These are phyloP conservation scores for Geotrypetes seraphini DNA, from an alignment of 2,797 vertebrate species.

Conservation along the genomic window DNA sequence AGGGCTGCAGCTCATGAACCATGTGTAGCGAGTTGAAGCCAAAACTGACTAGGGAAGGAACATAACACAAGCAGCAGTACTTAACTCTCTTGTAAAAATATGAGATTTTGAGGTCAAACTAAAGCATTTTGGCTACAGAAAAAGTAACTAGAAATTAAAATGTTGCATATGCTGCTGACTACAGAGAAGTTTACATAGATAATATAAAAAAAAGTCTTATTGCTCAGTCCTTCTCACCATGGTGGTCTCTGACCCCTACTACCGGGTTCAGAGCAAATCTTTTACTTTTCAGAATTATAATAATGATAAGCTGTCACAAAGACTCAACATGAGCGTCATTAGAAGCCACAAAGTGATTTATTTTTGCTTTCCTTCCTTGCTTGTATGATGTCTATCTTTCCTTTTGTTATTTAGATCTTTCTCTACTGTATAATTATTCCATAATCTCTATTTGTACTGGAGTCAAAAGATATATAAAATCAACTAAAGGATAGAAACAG, in stretches of 20 bases:
- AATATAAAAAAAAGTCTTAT: constrained; percentile 23
- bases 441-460: too few species aligned
- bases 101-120: constrained; percentile 1
- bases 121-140: constrained; percentile 20
- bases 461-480: too few species aligned
- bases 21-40: constrained; percentile 43
- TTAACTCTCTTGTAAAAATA: constrained; percentile 17
- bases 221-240: constrained; percentile 27
- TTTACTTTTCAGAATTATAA: constrained; percentile 48
- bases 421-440: too few species aligned
- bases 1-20: constrained; percentile 42
- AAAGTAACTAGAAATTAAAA: constrained; percentile 35
- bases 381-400: constrained; percentile 30
- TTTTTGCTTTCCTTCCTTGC: constrained; percentile 45
- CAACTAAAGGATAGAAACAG: too few species aligned
- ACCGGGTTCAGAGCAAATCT: constrained; percentile 39
- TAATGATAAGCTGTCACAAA: constrained; percentile 53
- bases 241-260: constrained; percentile 44
- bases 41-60: constrained; percentile 7
- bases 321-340: constrained; percentile 51
- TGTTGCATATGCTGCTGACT: constrained; percentile 25
- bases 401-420: too few species aligned
- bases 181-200: constrained; percentile 24
- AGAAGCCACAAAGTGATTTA: constrained; percentile 49
- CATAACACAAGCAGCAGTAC: constrained; percentile 8